Base-by-base conservation (phyloP, 2,888 invertebrate genomes). In the Euproctis similis region DNA sequence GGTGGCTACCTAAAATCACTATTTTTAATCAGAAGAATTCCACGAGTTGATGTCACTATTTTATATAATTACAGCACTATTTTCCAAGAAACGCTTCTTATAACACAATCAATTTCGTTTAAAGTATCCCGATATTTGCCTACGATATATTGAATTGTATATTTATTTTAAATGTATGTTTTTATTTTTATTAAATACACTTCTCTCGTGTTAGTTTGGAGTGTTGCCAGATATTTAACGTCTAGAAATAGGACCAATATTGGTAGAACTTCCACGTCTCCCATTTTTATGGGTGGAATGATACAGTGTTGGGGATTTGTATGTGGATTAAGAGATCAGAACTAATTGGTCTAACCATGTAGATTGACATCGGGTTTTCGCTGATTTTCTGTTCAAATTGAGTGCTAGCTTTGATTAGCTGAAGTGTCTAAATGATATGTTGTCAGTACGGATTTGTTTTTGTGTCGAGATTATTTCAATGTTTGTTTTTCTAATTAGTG, bases 31-130 rank as follows among this genome's bases (percentile, higher is more conserved):
- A n/a, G 30, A 36, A 2, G 26, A 42, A 51, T 45, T 45, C 42
- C 30, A 31, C 46, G 50, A n/a, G n/a, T n/a, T 33, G 26, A 36
- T 32, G 39, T 39, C 33, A 44, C 48, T 51, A 45, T 49, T 45
- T 51, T 44, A n/a, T 54, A 50, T 42, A 45, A 55, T 47, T 49
- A 46, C 46, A 44, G 47, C 38, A 53, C 42, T 42, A 45, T 53
- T 55, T n/a, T 57, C 57, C 48, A 50, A 57, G 53, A 56, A 55
- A 28, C 40, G n/a, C 44, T 28, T 28, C 38, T 28, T 31, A 26
- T 22, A 43, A 44, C 26, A 40, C 42, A 44, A 54, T 57, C 50
- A 52, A 52, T 50, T 52, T 36, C 39, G 30, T 25, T 34, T 39
- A 34, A 29, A 28, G 27, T n/a, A 42, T 51, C 39, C 45, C 40